Percentiles rank a stretch among this genome's conserved stretches.
Conservation (phyloP, 2,888 invertebrate species). For the Tanaodytes sp. region DNA sequence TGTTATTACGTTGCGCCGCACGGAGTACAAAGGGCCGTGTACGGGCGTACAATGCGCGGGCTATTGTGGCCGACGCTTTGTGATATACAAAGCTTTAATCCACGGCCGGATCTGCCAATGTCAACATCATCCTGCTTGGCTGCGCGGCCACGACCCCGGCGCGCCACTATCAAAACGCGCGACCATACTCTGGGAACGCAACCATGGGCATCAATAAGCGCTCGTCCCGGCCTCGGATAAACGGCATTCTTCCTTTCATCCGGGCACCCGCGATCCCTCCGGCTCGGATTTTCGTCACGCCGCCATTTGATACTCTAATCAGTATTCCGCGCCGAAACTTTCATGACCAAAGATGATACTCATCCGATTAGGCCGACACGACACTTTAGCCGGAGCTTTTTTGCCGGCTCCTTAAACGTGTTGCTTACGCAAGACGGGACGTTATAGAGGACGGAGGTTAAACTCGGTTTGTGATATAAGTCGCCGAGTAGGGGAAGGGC, state of each 20-base stretch:
- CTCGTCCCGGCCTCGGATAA: slow-evolving; percentile 64
- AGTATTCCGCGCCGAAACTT: slow-evolving; percentile 39
- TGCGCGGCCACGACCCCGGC: slow-evolving; percentile 25
- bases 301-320: slow-evolving; percentile 47
- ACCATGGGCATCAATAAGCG: slow-evolving; percentile 61
- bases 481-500: background rate
- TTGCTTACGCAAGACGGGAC: background rate
- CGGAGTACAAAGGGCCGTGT: slow-evolving; percentile 61
- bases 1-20: slow-evolving; percentile 63
- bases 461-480: background rate
- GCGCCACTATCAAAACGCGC: slow-evolving; percentile 43
- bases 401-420: slow-evolving; percentile 1
- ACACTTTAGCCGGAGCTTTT: slow-evolving; percentile 3
- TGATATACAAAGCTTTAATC: slow-evolving; percentile 71
- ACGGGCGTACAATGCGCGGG: slow-evolving; percentile 62
- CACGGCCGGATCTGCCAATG: slow-evolving; percentile 70
- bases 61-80: slow-evolving; percentile 67
- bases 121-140: slow-evolving; percentile 66
- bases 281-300: slow-evolving; percentile 58
- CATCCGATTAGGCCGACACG: slow-evolving; percentile 41
- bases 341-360: slow-evolving; percentile 26
- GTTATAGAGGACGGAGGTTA: background rate
- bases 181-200: slow-evolving; percentile 44
- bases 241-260: slow-evolving; percentile 61
- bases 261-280: slow-evolving; percentile 57